These are phyloP conservation scores for Hyphantria cunea DNA, from an alignment of 1,140 invertebrate species.

Conservation along the genomic window DNA sequence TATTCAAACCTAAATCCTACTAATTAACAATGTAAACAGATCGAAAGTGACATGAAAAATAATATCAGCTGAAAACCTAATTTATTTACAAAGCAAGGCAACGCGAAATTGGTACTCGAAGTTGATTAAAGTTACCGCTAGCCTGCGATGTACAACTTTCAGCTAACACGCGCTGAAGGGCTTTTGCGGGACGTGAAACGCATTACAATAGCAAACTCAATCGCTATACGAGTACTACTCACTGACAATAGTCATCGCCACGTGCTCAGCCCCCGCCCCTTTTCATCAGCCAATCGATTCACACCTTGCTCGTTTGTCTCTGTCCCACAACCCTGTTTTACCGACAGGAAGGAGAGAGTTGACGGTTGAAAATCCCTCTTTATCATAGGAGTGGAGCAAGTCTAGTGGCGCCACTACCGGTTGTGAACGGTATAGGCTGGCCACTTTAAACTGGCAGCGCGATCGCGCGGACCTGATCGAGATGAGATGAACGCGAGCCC, in stretches of 20 bases:
- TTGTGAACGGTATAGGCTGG: slow-evolving; percentile 35
- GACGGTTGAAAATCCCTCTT: slow-evolving; percentile 58
- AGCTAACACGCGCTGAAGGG: slow-evolving; percentile 35
- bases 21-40: background rate
- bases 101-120: slow-evolving; percentile 19
- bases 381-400: slow-evolving; percentile 52
- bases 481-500: slow-evolving; percentile 67
- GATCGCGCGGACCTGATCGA: slow-evolving; percentile 55
- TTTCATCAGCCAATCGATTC: slow-evolving; percentile 73
- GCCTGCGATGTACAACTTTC: slow-evolving; percentile 33
- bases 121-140: slow-evolving; percentile 33
- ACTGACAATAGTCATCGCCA: slow-evolving; percentile 62
- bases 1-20: background rate
- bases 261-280: slow-evolving; percentile 74
- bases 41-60: no score
- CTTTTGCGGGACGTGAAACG: slow-evolving; percentile 46
- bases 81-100: no score
- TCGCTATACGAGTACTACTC: slow-evolving; percentile 42
- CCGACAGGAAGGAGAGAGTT: slow-evolving; percentile 71
- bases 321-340: slow-evolving; percentile 63
- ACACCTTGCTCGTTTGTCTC: slow-evolving; percentile 55
- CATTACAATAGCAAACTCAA: slow-evolving; percentile 52
- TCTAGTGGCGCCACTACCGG: slow-evolving; percentile 74
- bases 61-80: no score
- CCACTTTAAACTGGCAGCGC: slow-evolving; percentile 57